Conservation (phyloP, 2,113 vertebrate species). For the Zosterops lateralis region DNA sequence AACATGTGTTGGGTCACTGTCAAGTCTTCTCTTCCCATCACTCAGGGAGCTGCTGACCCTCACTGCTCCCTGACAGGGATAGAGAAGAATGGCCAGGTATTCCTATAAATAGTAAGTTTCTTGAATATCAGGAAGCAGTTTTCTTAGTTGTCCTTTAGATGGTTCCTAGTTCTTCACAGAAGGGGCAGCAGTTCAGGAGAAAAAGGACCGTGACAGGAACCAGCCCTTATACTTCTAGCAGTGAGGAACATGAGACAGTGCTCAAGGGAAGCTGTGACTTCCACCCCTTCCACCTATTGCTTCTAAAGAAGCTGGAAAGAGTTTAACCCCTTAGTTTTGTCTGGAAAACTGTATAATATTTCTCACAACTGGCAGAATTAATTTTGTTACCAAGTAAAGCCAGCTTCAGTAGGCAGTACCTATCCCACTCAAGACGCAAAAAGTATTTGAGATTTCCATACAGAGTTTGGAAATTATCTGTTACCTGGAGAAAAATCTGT, state of each 20-base stretch:
- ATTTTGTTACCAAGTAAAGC: neutral
- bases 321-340: neutral
- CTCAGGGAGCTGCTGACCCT: neutral
- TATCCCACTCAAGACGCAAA: neutral
- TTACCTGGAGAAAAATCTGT: neutral
- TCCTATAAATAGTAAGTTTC: neutral
- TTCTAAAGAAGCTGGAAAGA: neutral
- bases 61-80: neutral
- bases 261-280: neutral
- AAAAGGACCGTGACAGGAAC: neutral
- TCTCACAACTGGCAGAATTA: neutral
- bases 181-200: neutral
- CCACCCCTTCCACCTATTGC: neutral
- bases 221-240: neutral
- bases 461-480: neutral
- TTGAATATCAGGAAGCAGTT: neutral
- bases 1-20: rapidly evolving
- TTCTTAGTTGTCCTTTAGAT: neutral
- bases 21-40: neutral
- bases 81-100: neutral
- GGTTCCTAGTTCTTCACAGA: neutral
- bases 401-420: neutral
- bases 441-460: neutral
- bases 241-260: neutral
- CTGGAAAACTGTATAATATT: neutral